A percentile compares a stretch with the other conserved stretches of the same genome.
Evolutionary conservation across 1,140 invertebrate genomes (phyloP).

Genomic region (Penaeus chinensis): DNA sequence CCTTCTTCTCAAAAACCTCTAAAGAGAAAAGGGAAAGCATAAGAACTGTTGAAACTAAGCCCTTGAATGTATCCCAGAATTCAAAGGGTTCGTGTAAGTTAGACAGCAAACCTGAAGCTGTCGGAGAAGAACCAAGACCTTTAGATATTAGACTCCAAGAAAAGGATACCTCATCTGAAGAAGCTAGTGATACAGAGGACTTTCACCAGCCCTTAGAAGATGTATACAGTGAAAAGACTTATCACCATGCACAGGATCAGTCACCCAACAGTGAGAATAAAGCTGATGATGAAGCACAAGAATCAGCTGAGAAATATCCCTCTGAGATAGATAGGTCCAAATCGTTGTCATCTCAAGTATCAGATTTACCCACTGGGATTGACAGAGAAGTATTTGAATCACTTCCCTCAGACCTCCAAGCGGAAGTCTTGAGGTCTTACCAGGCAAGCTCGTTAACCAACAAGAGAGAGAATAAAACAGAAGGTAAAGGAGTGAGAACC

Average conservation of each 20-base stretch:
- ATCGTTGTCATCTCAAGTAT: constrained; percentile 68
- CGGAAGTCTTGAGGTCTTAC: constrained; percentile 57
- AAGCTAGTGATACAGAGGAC: no score
- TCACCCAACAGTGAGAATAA: neutral
- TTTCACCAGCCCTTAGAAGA: no score
- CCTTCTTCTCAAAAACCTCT: constrained; percentile 74
- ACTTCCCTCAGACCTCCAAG: constrained; percentile 63
- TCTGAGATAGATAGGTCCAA: constrained; percentile 74
- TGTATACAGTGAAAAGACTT: no score
- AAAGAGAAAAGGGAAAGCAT: constrained; percentile 72
- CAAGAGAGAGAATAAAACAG: neutral
- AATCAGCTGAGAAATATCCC: constrained; percentile 66
- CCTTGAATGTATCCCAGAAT: neutral
- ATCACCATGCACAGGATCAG: neutral
- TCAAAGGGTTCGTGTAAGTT: neutral
- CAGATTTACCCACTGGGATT: constrained; percentile 62
- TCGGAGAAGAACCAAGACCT: neutral
- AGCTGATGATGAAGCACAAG: no score
- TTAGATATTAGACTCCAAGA: no score
- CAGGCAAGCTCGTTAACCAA: no score
- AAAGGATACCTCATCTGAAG: no score
- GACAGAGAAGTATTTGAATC: constrained; percentile 64
- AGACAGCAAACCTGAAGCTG: neutral
- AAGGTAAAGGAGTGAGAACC: neutral
- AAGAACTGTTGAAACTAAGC: constrained; percentile 67